Percentiles rank a stretch among this genome's conserved stretches.
These are phyloP conservation scores for Felis chaus DNA, from an alignment of 2,113 vertebrate genomes.

Conservation along the genomic window DNA sequence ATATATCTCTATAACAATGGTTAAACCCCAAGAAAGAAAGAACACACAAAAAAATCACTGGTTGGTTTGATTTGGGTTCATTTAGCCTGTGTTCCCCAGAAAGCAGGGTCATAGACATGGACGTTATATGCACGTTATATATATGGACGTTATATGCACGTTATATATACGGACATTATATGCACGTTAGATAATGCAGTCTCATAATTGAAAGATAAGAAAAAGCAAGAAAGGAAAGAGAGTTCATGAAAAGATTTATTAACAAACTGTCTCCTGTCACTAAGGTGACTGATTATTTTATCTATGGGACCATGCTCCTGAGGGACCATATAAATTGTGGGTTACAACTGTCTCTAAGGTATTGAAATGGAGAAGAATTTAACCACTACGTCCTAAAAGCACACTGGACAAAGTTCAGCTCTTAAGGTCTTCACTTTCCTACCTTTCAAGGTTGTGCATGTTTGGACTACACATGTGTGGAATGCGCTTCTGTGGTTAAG, in stretches of 20 bases:
- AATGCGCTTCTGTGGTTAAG: accelerated
- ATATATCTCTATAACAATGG: background rate
- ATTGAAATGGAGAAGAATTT: background rate
- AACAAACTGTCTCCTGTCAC: background rate
- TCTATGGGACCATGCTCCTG: background rate
- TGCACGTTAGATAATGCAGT: background rate
- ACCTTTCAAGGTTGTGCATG: background rate
- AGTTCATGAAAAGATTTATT: background rate
- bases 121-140: background rate
- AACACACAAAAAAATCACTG: background rate
- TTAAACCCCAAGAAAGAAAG: background rate
- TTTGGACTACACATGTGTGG: accelerated
- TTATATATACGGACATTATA: background rate
- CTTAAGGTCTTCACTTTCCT: background rate
- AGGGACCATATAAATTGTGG: background rate
- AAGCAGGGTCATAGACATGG: background rate
- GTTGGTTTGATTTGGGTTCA: background rate
- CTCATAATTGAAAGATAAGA: background rate
- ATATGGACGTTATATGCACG: background rate
- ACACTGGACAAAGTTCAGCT: background rate
- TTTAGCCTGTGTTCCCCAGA: background rate
- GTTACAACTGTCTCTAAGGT: background rate
- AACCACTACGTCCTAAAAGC: background rate
- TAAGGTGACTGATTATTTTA: background rate
- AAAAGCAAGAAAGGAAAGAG: background rate